Evolutionary conservation across 1,140 invertebrate species (phyloP), one percentile per base, ranked within the genome.

Genomic region (Drosophila micromelanica): DNA sequence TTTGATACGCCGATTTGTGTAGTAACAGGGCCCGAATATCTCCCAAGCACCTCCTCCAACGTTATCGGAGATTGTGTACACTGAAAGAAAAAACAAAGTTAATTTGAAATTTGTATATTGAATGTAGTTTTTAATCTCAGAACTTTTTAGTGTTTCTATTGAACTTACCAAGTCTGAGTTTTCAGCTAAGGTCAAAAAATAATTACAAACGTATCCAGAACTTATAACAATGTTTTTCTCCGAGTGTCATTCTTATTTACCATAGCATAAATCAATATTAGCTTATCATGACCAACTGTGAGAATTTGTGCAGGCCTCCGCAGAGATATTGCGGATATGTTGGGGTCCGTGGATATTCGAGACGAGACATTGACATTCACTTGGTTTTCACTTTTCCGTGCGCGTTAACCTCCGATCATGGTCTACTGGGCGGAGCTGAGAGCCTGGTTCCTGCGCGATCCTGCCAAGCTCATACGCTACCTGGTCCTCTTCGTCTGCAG

Each of bases 401-500:
- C 51, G 43, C 15, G 20, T n/a, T 8, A 8, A 55, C 17, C 23
- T 42, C 55, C 55, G 35, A 69, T 12, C 23, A 91, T 91, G 90
- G 87, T 90, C 57, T 91, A 91, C 54, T 91, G 90, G 90, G 59
- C 62, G 32, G 90, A 91, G 42, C 63, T 91, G 8, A 72, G 74
- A 48, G 73, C 72, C 48, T 92, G 90, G 86, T 35, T 92, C 5
- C 72, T 91, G n/a, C 74, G 77, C 5, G 86, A 91, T 70, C 91
- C 91, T 49, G 87, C 79, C 9, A 91, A 91, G 49, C 48, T 92
- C 3, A 91, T 92, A 27, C 86, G 91, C n/a, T 92, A 91, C 60
- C 52, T 91, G 8, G 91, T 92, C 2, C 67, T 92, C 7, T 92
- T 91, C 46, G 61, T 78, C 13, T 92, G 91, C 69, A 73, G 78